Conservation (phyloP, 2,113 vertebrate genomes). For the Hippocampus zosterae region DNA sequence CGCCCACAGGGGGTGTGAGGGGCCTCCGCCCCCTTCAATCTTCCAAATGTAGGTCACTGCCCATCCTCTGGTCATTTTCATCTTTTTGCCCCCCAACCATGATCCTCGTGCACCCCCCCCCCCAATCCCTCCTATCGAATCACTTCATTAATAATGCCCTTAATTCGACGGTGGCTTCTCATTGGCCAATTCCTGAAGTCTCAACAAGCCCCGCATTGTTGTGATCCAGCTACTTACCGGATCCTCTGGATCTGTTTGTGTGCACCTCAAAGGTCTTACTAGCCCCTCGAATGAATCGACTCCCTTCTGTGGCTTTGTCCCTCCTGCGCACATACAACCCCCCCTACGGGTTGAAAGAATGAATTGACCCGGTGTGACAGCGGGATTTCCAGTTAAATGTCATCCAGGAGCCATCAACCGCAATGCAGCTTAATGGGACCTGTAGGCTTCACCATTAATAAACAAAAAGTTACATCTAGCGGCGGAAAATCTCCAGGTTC, state of each 20-base stretch:
- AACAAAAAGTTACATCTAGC: neutral
- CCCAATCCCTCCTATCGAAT: conserved; percentile 21
- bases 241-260: conserved; percentile 32
- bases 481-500: neutral
- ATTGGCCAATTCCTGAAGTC: conserved; percentile 33
- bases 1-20: conserved; percentile 29
- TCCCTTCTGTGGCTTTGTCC: conserved; percentile 3
- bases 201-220: conserved; percentile 12
- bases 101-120: conserved; percentile 2
- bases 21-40: conserved; percentile 7
- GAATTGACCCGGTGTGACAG: conserved; percentile 6
- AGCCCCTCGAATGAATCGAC: conserved; percentile 3
- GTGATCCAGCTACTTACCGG: conserved; percentile 22
- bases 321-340: neutral
- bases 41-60: conserved; percentile 62
- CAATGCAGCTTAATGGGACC: neutral
- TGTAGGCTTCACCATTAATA: neutral
- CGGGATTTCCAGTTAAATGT: neutral
- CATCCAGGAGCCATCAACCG: conserved; percentile 3
- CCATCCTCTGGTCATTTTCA: conserved; percentile 53
- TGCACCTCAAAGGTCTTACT: conserved; percentile 30
- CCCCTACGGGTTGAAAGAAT: neutral
- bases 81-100: conserved; percentile 19
- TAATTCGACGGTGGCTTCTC: conserved; percentile 45
- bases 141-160: conserved; percentile 43